These are phyloP conservation scores for Lamellibrachia luymesi DNA, from an alignment of 1,140 invertebrate species.

Conservation along the genomic window DNA sequence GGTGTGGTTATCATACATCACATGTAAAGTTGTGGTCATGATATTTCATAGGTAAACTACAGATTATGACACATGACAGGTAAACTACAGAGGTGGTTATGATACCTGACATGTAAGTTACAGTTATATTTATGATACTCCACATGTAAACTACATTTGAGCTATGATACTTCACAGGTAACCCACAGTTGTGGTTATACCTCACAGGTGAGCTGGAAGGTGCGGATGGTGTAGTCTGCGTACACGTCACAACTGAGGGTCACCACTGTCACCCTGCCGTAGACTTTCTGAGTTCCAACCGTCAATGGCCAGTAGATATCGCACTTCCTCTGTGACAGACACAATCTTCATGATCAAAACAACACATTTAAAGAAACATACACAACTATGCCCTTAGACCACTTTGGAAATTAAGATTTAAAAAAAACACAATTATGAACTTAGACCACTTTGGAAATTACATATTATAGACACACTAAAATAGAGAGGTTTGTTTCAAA, in stretches of 20 bases:
- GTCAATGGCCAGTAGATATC: conserved; percentile 20
- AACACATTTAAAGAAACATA: neutral
- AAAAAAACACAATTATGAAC: too few species aligned
- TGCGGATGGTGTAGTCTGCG: neutral
- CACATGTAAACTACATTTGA: too few species aligned
- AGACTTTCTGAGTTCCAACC: neutral
- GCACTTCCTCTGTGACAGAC: conserved; percentile 17
- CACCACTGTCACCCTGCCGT: neutral
- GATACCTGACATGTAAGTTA: too few species aligned
- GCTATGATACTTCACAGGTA: neutral
- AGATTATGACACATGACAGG: too few species aligned
- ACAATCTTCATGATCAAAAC: neutral
- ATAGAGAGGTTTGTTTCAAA: neutral
- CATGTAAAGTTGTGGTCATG: too few species aligned
- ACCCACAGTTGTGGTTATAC: neutral
- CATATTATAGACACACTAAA: neutral
- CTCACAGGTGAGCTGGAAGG: neutral
- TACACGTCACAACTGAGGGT: neutral
- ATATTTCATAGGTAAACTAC: too few species aligned
- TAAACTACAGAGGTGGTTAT: too few species aligned
- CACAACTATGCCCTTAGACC: neutral
- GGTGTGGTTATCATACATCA: too few species aligned
- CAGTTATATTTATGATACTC: too few species aligned
- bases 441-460: neutral
- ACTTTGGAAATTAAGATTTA: too few species aligned